Evolutionary conservation across 2,888 invertebrate genomes (phyloP), one percentile per base, ranked within the genome.

Genomic region (Drosophila melanosoma): DNA sequence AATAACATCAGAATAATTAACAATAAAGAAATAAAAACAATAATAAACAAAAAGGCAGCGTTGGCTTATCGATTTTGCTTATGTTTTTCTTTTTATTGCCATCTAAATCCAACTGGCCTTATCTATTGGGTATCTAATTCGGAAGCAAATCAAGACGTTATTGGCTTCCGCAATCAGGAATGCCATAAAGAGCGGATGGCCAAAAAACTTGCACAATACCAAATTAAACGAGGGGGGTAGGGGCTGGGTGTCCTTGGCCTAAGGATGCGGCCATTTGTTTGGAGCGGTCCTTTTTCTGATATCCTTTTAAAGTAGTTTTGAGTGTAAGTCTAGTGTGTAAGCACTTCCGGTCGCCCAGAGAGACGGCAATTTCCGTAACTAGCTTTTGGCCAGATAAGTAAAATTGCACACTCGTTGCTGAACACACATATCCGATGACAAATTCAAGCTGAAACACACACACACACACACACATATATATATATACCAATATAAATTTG

Each of bases 301-400:
- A 68, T 74, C 70, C 76, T 67, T 84, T 84, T 85, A 80, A 88
- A 82, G 71, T 87, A 82, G 70, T 63, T 57, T 63, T 63, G 26
- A 26, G 48, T 69, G 76, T 68, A 69, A 80, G 68, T 82, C 78
- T 75, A 79, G 81, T 79, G 81, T 85, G 79, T 81, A 77, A 89
- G 76, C 66, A 82, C 88, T 89, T 86, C 87, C 86, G 79, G 67
- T 78, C 75, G 81, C 72, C 76, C 72, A 78, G 67, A 65, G 87
- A 63, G 76, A 76, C 73, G 69, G 68, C 80, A 80, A 78, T 87
- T 87, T 86, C 86, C 86, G 86, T 81, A 69, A 59, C 69, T 69
- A 51, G 76, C 32, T 81, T 77, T 57, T 60, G 65, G 36, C 57
- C 52, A 69, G 60, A 48, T 59, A 45, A 49, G 48, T 29, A 26